Evolutionary conservation across 2,888 invertebrate species (phyloP), one percentile per base, ranked within the genome.

Genomic region (Pharmacophagus antenor): DNA sequence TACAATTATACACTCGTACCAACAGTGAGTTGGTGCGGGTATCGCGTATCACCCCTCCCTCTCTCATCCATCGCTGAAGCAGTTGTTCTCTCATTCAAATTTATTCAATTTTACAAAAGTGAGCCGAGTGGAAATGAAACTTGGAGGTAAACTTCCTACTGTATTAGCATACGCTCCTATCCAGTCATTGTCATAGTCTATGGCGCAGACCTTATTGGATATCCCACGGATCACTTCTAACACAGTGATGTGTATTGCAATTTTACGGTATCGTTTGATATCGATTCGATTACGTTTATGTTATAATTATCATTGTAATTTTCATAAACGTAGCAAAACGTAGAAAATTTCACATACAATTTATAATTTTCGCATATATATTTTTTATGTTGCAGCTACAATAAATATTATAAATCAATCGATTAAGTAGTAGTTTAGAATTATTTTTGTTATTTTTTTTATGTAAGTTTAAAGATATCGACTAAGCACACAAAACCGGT

Each of bases 61-160:
- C 49, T 15, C 15, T 37, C 21, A 25, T 18, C 46, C 25, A 23
- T 22, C 20, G n/a, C 41, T 23, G 23, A 42, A 42, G 67, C 68
- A 69, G 70, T 66, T 67, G 70, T 72, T 70, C 75, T 73, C 71
- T 73, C 78, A 86, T 87, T 87, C 85, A 88, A 88, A 88, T 88
- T 87, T 88, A 88, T 88, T 88, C 88, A 85, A 88, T 84, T 86
- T 82, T 74, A 73, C 67, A 71, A 64, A n/a, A 79, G 71, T 80
- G 80, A 83, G 78, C 76, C 77, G 71, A 72, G 81, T 82, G 84
- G 82, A 84, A 85, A 85, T 84, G 84, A 85, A 83, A 82, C 80
- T 81, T 79, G 72, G 64, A 64, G 60, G 65, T 67, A 72, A 80
- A 80, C 72, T 82, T 84, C 81, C 78, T 69, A 72, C 70, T 76